Evolutionary conservation across 92 coral and sea anemone genomes (phyloP), one percentile per base, ranked within the genome.

Genomic region (Umimayanthus chanpuru): DNA sequence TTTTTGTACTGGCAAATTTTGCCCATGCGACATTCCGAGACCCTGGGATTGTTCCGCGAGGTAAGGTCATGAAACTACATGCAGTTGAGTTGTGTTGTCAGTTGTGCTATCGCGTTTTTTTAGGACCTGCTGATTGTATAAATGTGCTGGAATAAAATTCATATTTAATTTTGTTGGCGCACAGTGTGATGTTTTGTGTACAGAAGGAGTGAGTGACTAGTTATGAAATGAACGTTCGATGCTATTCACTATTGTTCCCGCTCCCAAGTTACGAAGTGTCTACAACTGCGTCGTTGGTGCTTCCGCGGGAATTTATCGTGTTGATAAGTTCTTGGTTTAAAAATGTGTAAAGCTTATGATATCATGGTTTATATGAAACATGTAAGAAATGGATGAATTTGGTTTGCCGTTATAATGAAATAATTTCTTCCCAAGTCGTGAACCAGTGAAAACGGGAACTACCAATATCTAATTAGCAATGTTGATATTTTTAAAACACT

Each of bases 1-100:
- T 97, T 67, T 92, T 97, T 82, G 96, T 97, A 43, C 86, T 97
- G 65, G 94, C 98, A 61, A 97, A 93, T 86, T 95, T 97, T 72
- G 91, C 98, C 81, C 98, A 97, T 90, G 99, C 99, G 7, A 91
- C 99, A 39, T 88, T 97, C 68, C 91, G 91, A 91, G 99, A 97
- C 85, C 99, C 99, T 9, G 99, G 99, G 15, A 90, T 94, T 39
- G 93, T 97, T 73, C 99, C 98, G 8, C 84, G 96, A 94, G 98
- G 99, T 97, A 92, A 77, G 85, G 7, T 26, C n/a, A 10, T 5
- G 29, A 11, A 36, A 79, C n/a, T 56, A 16, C 78, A 61, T 77
- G 28, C 5, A 81, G 9, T 9, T 66, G 30, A 39, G 38, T 38
- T 12, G 20, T 49, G 82, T 23, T 50, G 5, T 25, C 16, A 39